Evolutionary conservation across 2,113 vertebrate genomes (phyloP).

Genomic region (Stictonetta naevosa): DNA sequence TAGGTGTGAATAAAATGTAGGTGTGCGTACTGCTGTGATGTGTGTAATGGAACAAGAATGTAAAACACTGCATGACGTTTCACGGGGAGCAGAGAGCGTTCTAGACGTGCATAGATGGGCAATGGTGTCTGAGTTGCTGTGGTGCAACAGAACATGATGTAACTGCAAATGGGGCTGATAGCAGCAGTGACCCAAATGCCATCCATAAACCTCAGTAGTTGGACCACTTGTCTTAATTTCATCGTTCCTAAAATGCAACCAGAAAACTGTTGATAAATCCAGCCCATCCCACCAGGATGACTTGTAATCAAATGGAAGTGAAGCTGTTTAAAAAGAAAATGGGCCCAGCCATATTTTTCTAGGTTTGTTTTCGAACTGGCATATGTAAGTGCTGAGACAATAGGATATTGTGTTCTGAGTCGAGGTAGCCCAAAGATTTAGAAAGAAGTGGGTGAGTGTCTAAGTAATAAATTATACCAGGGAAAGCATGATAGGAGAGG

Average conservation of each 20-base stretch:
- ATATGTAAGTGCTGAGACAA: not conserved
- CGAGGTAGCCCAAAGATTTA: not conserved
- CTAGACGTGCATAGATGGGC: not conserved
- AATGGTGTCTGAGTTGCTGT: not conserved
- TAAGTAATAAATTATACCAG: not conserved
- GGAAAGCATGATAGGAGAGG: not conserved
- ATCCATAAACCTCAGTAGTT: not conserved
- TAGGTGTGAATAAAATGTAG: not conserved
- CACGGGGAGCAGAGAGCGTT: not conserved
- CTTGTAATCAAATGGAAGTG: not conserved
- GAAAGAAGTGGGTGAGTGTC: not conserved
- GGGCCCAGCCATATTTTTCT: not conserved
- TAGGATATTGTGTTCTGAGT: not conserved
- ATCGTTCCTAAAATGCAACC: not conserved
- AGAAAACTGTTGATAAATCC: not conserved
- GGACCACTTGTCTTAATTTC: not conserved
- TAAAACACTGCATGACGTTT: too few species aligned
- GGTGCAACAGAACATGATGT: not conserved
- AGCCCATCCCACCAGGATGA: not conserved
- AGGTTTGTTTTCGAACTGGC: not conserved
- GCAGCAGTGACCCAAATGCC: rapidly evolving
- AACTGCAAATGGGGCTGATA: not conserved
- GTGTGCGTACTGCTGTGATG: not conserved
- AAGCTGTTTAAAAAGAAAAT: not conserved
- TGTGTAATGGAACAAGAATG: too few species aligned